Evolutionary conservation across 2,888 invertebrate species (phyloP).

Genomic region (Caenorhabditis uteleia): DNA sequence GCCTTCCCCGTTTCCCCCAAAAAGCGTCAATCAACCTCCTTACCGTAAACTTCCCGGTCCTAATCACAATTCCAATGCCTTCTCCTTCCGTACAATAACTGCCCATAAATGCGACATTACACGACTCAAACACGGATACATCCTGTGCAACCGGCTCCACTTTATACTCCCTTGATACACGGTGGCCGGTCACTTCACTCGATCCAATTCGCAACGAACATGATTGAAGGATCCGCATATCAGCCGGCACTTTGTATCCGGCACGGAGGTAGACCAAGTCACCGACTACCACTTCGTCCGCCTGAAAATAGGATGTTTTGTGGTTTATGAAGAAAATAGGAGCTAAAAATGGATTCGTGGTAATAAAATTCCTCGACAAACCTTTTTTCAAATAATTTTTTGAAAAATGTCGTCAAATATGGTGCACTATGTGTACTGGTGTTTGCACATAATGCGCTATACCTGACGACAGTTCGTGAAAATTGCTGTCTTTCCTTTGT

Average conservation of each 20-base stretch:
- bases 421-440: no score
- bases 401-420: no score
- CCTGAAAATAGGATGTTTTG: no score
- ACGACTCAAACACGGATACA: conserved; percentile 61
- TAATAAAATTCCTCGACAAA: no score
- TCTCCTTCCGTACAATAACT: conserved; percentile 68
- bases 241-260: conserved; percentile 68
- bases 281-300: conserved; percentile 69
- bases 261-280: conserved; percentile 43
- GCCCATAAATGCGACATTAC: conserved; percentile 67
- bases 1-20: no score
- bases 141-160: conserved; percentile 53
- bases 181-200: conserved; percentile 51
- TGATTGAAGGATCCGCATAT: conserved; percentile 66
- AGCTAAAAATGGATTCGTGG: no score
- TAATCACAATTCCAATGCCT: conserved; percentile 64
- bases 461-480: no score
- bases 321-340: background rate
- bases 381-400: no score
- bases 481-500: no score
- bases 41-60: conserved; percentile 67
- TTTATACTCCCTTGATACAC: conserved; percentile 37
- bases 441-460: no score
- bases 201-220: conserved; percentile 68
- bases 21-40: no score